phyloP scores from a whole-genome alignment of 2,113 vertebrate genomes.

The Meleagris gallopavo region DNA sequence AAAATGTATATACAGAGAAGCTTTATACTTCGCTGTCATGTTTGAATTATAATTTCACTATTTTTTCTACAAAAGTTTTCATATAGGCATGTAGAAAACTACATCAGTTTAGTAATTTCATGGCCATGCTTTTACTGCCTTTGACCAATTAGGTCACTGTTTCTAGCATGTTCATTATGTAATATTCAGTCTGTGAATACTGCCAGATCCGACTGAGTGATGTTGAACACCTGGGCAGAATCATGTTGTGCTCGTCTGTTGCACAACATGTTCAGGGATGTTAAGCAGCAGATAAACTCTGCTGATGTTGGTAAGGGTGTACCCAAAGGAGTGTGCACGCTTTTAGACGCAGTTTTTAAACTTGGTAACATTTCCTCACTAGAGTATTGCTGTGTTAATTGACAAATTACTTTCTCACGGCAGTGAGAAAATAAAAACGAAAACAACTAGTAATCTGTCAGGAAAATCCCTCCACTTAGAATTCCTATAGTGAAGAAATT shows the following conservation, averaged over 20 bases:
- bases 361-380: not conserved
- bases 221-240: not conserved
- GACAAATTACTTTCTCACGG: not conserved
- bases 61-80: not conserved
- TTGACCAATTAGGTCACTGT: not conserved
- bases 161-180: not conserved
- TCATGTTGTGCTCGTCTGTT: not conserved
- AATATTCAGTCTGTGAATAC: not conserved
- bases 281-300: not conserved
- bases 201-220: not conserved
- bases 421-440: not conserved
- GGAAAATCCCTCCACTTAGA: not conserved
- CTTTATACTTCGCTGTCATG: too few relatives aligned
- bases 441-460: not conserved
- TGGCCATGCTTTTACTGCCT: not conserved
- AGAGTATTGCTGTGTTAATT: not conserved
- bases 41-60: not conserved
- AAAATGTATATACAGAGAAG: fast-evolving
- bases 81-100: not conserved
- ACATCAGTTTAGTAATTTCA: not conserved
- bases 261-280: not conserved
- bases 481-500: not conserved
- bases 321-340: not conserved
- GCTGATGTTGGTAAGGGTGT: not conserved
- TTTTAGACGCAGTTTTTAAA: not conserved